phyloP scores from a whole-genome alignment of 2,797 vertebrate species.

The Myotis vivesi region DNA sequence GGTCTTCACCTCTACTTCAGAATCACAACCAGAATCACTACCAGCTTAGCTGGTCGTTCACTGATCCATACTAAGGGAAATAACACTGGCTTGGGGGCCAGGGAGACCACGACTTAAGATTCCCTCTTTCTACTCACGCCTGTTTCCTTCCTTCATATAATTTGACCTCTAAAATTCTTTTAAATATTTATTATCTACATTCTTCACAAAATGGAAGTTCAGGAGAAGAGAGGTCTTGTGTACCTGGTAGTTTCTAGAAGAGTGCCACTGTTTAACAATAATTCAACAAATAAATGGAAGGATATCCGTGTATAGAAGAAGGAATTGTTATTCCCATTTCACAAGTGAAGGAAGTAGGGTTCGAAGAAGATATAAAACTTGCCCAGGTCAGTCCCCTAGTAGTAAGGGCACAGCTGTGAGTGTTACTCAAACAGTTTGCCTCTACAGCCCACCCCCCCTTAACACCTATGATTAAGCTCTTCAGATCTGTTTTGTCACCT shows the following conservation, averaged over 20 bases:
- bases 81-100: neutral
- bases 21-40: neutral
- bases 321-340: neutral
- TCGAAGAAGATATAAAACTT: neutral
- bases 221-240: neutral
- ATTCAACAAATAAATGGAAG: neutral
- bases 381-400: neutral
- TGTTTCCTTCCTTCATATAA: neutral
- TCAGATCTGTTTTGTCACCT: neutral
- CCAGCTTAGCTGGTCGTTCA: neutral
- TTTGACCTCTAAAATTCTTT: neutral
- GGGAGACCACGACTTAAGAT: neutral
- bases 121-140: neutral
- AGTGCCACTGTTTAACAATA: neutral
- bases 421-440: neutral
- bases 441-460: neutral
- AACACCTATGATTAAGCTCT: neutral
- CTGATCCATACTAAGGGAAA: neutral
- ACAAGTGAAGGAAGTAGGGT: neutral
- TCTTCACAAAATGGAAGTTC: neutral
- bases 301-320: neutral
- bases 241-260: neutral
- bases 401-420: neutral
- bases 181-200: neutral
- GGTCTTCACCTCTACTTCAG: neutral